phyloP scores from a whole-genome alignment of 2,113 vertebrate genomes.

The Cyprinodon variegatus region DNA sequence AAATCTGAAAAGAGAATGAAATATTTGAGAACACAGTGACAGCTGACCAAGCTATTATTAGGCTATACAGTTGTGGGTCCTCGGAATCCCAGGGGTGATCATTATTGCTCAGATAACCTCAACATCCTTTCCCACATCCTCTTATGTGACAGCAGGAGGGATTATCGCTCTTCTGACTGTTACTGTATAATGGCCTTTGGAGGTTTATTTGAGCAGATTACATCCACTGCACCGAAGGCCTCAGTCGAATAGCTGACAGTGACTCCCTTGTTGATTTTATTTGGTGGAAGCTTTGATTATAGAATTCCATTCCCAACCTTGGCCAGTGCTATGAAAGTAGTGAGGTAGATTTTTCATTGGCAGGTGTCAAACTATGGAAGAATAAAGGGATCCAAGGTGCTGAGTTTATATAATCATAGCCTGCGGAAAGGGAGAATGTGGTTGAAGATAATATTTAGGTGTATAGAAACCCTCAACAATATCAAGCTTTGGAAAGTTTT shows the following conservation, averaged over 20 bases:
- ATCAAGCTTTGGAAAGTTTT: background rate
- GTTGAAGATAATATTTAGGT: conserved; percentile 2
- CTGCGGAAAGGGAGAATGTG: background rate
- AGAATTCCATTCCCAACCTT: conserved; percentile 10
- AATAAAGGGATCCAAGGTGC: background rate
- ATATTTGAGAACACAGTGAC: conserved; percentile 20
- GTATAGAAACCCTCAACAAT: background rate
- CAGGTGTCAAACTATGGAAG: background rate
- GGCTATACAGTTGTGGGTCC: conserved; percentile 26
- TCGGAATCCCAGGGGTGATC: conserved; percentile 43
- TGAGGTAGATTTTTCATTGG: background rate
- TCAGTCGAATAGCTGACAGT: conserved; percentile 30
- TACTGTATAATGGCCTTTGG: conserved; percentile 60
- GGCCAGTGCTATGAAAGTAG: background rate
- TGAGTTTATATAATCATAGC: background rate
- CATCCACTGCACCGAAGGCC: conserved; percentile 41
- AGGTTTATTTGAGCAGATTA: conserved; percentile 65
- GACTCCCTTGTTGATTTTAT: conserved; percentile 47
- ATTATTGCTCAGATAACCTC: conserved; percentile 67
- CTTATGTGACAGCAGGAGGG: conserved; percentile 62
- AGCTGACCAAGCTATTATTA: conserved; percentile 40
- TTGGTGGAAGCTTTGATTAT: conserved; percentile 31
- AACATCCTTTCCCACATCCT: conserved; percentile 26
- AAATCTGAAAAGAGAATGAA: background rate
- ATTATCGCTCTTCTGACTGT: conserved; percentile 61